Evolutionary conservation across 2,888 invertebrate species (phyloP), one percentile per base, ranked within the genome.

Genomic region (Himalopsyche kuldschensis): DNA sequence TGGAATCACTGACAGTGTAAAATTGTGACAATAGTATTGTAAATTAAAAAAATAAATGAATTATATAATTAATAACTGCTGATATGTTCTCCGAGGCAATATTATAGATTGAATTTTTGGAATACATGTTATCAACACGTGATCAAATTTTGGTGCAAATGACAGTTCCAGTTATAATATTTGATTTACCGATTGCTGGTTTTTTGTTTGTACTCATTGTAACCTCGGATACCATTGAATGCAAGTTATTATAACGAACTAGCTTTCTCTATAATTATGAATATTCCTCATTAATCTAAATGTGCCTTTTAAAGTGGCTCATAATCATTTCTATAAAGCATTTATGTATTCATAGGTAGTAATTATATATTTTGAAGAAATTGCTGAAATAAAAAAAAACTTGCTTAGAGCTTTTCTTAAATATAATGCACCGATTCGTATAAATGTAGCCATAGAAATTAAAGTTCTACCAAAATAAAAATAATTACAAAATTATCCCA

Each of bases 301-400:
- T 83, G 85, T 85, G 85, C 85, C 85, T 85, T 85, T 85, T 47
- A 82, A 85, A 81, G 83, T 85, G 85, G 85, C 85, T 85, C 78
- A 46, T 46, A 81, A 75, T 46, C 78, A 41, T 78, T 75, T 78
- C 80, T 83, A 83, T 85, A 83, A 80, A 47, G 20, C 75, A 32
- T 77, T 78, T 79, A 46, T 81, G 35, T 78, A 78, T 78, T 82
- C 63, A 79, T 79, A 79, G 63, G 24, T 35, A 63, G 27, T 78
- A 79, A 48, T 17, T 47, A 79, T 55, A 55, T 55, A 55, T 55
- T 55, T 55, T 55, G 55, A 55, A 55, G 20, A 55, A 55, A 55
- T 4, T 55, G 55, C 55, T 55, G 41, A 41, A 41, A 55, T 55
- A 55, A 20, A 20, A 20, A 41, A 41, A 55, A 55, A 55, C 8